A percentile compares a stretch with the other conserved stretches of the same genome.
Conservation (phyloP, 37 sponge, comb jelly and placozoan species). For the Haliclona indistincta region DNA sequence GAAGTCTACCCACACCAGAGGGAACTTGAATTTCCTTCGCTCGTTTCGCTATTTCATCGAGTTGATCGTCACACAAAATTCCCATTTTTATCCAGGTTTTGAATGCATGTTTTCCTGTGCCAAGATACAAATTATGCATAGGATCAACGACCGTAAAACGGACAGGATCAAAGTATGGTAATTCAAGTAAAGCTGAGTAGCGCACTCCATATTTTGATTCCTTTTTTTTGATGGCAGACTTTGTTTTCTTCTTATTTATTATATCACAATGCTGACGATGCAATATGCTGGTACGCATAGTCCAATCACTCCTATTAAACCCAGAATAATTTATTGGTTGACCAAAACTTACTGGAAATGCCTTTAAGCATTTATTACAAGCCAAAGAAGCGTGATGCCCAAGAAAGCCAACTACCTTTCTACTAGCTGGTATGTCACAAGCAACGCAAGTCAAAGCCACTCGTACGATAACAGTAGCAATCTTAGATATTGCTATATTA, state of each 20-base stretch:
- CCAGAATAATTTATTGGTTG: conserved; percentile 21
- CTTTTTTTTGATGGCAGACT: not conserved
- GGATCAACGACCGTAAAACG: conserved; percentile 20
- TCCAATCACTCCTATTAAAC: conserved; percentile 34
- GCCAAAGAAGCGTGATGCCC: conserved; percentile 44
- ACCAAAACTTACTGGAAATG: not conserved
- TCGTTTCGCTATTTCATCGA: conserved; percentile 26
- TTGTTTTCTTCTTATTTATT: conserved; percentile 12
- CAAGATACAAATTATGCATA: conserved; percentile 25
- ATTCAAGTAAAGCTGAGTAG: not conserved
- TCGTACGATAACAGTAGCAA: conserved; percentile 17
- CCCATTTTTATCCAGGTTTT: conserved; percentile 25
- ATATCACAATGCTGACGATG: conserved; percentile 15
- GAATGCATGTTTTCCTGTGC: conserved; percentile 18
- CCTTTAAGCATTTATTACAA: conserved; percentile 51
- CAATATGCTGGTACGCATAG: conserved; percentile 6
- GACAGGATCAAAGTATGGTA: conserved; percentile 16
- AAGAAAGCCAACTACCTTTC: conserved; percentile 67
- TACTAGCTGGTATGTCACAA: conserved; percentile 66
- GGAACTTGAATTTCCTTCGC: conserved; percentile 20
- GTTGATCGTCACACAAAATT: not conserved
- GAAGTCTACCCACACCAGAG: conserved; percentile 44
- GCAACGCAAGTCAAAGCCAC: conserved; percentile 30
- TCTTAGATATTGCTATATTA: not conserved
- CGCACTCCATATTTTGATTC: conserved; percentile 19